phyloP scores from a whole-genome alignment of 2,888 invertebrate genomes.

The Epinotia ramella region DNA sequence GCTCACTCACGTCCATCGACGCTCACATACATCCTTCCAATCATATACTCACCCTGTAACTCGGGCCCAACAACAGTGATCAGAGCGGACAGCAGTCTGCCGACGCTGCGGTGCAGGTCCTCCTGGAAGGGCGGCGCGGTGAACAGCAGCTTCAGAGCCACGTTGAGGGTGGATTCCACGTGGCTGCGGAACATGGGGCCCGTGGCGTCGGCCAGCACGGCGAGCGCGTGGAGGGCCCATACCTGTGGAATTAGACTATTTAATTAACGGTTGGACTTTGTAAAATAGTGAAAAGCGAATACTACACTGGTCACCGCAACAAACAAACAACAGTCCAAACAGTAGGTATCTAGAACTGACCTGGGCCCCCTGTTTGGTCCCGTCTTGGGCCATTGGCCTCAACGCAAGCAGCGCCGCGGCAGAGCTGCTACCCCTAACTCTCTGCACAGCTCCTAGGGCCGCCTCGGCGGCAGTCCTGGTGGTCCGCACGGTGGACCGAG shows the following conservation, averaged over 20 bases:
- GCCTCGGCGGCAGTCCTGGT: no score
- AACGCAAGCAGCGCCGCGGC: constrained; percentile 98
- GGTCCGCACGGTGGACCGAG: no score
- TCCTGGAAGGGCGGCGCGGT: constrained; percentile 96
- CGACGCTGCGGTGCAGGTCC: constrained; percentile 95
- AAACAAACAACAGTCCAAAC: no score
- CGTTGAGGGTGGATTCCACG: constrained; percentile 96
- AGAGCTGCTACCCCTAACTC: constrained; percentile 97
- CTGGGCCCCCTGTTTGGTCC: constrained; percentile 97
- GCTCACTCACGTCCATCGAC: no score
- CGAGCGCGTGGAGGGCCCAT: constrained; percentile 98
- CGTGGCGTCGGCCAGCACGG: constrained; percentile 98
- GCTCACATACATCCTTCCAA: no score
- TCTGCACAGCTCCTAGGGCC: no score
- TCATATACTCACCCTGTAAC: constrained; percentile 91
- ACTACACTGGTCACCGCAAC: no score
- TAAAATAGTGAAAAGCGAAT: no score
- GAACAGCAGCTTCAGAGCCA: constrained; percentile 95
- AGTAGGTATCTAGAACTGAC: constrained; percentile 71
- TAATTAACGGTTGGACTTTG: no score
- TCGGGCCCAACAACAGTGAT: constrained; percentile 99
- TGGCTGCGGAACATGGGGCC: constrained; percentile 99
- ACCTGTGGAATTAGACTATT: constrained; percentile 83
- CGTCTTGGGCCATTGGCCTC: constrained; percentile 97
- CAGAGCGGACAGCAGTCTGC: constrained; percentile 96